Evolutionary conservation across 2,113 vertebrate species (phyloP).

Genomic region (Cyprinodon brontotheroides): DNA sequence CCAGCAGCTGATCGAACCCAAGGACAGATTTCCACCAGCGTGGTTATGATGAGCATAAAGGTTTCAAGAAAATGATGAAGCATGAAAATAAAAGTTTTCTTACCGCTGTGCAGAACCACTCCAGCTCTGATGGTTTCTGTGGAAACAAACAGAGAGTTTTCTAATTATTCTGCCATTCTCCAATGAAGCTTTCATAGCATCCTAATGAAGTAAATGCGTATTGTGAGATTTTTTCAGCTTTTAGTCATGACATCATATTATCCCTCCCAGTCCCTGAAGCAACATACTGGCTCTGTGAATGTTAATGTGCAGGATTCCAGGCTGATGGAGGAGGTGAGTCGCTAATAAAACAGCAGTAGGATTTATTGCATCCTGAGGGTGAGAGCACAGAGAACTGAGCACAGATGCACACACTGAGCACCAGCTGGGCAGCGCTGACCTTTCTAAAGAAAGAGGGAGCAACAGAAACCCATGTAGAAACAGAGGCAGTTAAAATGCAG

Average conservation of each 20-base stretch:
- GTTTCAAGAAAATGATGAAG: not conserved
- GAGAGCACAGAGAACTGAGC: not conserved
- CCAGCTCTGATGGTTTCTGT: constrained; percentile 14
- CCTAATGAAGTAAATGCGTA: constrained; percentile 21
- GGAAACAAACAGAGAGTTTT: constrained; percentile 30
- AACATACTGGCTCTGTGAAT: constrained; percentile 3
- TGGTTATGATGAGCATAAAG: not conserved
- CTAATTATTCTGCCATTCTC: not conserved
- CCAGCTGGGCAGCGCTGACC: constrained; percentile 44
- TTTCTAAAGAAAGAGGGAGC: constrained; percentile 31
- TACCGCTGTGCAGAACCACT: constrained; percentile 21
- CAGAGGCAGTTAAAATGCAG: constrained; percentile 23
- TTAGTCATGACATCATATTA: constrained; percentile 40
- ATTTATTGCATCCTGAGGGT: constrained; percentile 44
- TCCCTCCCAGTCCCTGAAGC: constrained; percentile 27
- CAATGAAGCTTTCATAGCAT: not conserved
- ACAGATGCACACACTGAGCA: not conserved
- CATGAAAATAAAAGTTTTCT: constrained; percentile 16
- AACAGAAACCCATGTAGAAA: constrained; percentile 17
- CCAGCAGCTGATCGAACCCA: not conserved
- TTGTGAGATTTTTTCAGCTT: constrained; percentile 22
- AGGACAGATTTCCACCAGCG: not conserved
- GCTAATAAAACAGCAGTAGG: constrained; percentile 28
- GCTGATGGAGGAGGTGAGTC: constrained; percentile 23
- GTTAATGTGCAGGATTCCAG: constrained; percentile 7